Evolutionary conservation across 2,888 invertebrate species (phyloP), one percentile per base, ranked within the genome.

Genomic region (Eupelmus urozonus): DNA sequence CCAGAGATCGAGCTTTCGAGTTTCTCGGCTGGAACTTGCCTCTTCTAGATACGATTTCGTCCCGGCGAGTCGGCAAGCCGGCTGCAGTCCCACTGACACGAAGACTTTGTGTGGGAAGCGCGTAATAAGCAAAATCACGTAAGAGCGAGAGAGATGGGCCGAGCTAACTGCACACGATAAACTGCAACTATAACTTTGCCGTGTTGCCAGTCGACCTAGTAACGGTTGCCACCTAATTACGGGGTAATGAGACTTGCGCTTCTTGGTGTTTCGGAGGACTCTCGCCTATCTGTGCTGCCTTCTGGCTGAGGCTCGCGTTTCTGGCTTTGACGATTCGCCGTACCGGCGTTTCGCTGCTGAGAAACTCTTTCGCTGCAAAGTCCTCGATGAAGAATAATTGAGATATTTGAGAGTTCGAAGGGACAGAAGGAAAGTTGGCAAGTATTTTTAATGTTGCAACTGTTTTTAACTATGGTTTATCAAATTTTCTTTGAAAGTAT

Each of bases 181-280:
- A 84, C 81, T 82, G 66, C 76, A 84, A 83, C 81, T 82, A 80
- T 80, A 80, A 77, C 80, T 81, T 82, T 74, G 57, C 76, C 40
- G 16, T 76, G 55, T 73, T 82, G 81, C 77, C 76, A 76, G 72
- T 75, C 79, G 82, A 84, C 82, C 82, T 82, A 82, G 78, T 82
- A 83, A 85, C 83, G 74, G 81, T 85, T 85, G 82, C 83, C 84
- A 84, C 82, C 82, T 85, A 84, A 85, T 85, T 85, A 85, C 78
- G 72, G 59, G 79, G 70, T 81, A 82, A 83, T 82, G 81, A 82
- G 80, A 76, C 63, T 80, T 72, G 60, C 67, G 65, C 60, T 45
- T 40, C 63, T 71, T 69, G 55, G 81, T 82, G 81, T 77, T 78
- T 45, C 59, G 71, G 81, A 62, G 34, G 34, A 69, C 60, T 40